Base-by-base conservation (phyloP, 2,797 vertebrate species). In the Hipposideros larvatus region DNA sequence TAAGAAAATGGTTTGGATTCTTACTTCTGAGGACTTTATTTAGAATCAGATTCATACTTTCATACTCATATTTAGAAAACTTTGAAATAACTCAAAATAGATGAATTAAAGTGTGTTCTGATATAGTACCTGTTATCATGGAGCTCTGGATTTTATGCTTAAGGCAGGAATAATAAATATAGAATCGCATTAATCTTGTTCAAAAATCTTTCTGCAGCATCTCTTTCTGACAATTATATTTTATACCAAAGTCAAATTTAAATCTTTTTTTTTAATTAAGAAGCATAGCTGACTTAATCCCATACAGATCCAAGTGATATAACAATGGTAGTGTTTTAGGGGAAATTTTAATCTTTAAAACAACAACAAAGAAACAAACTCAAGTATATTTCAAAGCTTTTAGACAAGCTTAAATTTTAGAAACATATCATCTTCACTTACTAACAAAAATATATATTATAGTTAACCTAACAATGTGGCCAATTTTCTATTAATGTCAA, bases 81-180 rank as follows among this genome's bases (percentile, higher is more conserved):
- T 80, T 95, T 91, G 18, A 90, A 97, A 90, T 84, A 83, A 79
- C 41, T 41, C 97, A 88, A 96, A 98, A 87, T 93, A 73, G 95
- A 96, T 75, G 34, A 15, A 96, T 87, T 96, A 82, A 96, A 97
- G 8, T 61, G 3, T 75, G 53, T 66, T 94, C 83, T 57, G 61
- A 97, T 22, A 89, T 43, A 82, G 48, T 87, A 82, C 51, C 93
- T 97, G 95, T 87, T 51, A 89, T 77, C 43, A 51, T 28, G 70
- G 91, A 96, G 83, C 87, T 98, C 74, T 97, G 65, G 61, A 95
- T 96, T 80, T 43, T 96, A 82, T 96, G 90, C 93, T 97, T 84
- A 96, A 96, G 87, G 90, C 89, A 97, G 74, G 79, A 97, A 94
- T 97, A 97, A 97, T 59, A 98, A 97, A 97, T 80, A 97, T 94